Evolutionary conservation across 1,140 invertebrate species (phyloP).

Genomic region (Gonioctena quinquepunctata): DNA sequence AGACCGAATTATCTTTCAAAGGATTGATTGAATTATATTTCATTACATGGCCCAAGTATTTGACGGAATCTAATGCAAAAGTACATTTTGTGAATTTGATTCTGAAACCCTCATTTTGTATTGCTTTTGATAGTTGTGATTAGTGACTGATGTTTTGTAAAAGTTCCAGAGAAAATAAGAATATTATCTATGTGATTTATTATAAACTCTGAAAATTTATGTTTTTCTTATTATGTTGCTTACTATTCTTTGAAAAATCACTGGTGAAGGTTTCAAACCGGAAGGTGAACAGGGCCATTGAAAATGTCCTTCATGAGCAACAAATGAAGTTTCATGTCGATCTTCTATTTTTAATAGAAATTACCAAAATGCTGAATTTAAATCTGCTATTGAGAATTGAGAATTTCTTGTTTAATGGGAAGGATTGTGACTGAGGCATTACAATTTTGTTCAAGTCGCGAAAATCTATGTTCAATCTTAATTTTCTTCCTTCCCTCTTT

Average conservation of each 20-base stretch:
- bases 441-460: not conserved
- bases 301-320: constrained; percentile 51
- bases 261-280: constrained; percentile 49
- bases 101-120: constrained; percentile 37
- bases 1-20: constrained; percentile 36
- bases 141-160: constrained; percentile 42
- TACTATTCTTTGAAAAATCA: constrained; percentile 50
- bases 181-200: constrained; percentile 49
- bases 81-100: constrained; percentile 42
- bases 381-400: no score
- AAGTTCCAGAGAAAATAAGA: constrained; percentile 48
- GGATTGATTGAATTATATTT: constrained; percentile 36
- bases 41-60: constrained; percentile 43
- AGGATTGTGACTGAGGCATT: not conserved
- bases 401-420: no score
- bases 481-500: not conserved
- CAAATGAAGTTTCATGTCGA: constrained; percentile 51
- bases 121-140: constrained; percentile 39
- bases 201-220: constrained; percentile 37
- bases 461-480: not conserved
- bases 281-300: constrained; percentile 50
- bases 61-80: constrained; percentile 37
- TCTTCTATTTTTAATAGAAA: constrained; percentile 46
- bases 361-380: constrained; percentile 55
- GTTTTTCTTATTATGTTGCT: constrained; percentile 45